Evolutionary conservation across 1,140 invertebrate genomes (phyloP).

Genomic region (Leptinotarsa texana): DNA sequence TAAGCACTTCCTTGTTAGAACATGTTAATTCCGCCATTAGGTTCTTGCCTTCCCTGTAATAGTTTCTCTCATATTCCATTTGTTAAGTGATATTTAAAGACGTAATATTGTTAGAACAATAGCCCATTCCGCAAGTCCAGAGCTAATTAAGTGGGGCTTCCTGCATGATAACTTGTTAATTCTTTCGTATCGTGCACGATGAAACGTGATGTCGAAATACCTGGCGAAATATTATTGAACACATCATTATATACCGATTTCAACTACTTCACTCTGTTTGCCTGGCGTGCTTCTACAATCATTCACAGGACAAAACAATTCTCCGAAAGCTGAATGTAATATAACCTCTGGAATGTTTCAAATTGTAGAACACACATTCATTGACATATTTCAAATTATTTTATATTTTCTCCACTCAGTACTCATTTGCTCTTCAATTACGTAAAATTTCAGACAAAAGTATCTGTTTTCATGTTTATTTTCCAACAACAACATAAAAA

Average conservation of each 20-base stretch:
- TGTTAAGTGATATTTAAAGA: slow-evolving; percentile 2
- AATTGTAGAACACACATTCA: too few species aligned
- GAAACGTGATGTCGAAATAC: neutral
- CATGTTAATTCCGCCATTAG: neutral
- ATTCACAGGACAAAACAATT: too few species aligned
- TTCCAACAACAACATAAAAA: too few species aligned
- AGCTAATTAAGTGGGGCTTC: slow-evolving; percentile 10
- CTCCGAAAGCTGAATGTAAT: too few species aligned
- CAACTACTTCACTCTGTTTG: too few species aligned
- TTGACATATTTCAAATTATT: too few species aligned
- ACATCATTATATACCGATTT: neutral
- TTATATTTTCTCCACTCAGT: too few species aligned
- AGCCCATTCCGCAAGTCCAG: neutral
- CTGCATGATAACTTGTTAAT: slow-evolving; percentile 1
- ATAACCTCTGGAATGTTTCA: too few species aligned
- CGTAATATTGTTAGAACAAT: slow-evolving; percentile 13
- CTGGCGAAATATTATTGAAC: neutral
- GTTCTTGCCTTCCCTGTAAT: neutral
- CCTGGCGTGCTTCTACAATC: too few species aligned
- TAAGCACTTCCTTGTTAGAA: neutral
- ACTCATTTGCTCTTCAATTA: too few species aligned
- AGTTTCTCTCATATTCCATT: neutral
- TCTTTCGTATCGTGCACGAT: neutral
- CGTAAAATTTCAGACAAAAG: too few species aligned
- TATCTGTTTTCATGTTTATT: too few species aligned